Base-by-base conservation (phyloP, 2,797 vertebrate genomes). In the Momotus momota region DNA sequence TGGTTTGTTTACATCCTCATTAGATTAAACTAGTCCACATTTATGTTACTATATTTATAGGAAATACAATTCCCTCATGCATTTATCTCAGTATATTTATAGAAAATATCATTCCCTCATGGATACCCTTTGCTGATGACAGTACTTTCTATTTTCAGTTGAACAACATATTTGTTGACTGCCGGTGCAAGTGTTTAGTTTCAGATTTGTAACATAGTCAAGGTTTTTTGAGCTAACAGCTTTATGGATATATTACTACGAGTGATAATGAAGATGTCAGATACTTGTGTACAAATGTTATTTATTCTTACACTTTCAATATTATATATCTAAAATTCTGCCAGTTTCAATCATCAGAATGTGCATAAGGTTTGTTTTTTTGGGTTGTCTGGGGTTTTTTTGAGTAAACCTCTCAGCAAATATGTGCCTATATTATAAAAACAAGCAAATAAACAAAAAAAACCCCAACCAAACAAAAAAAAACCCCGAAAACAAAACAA, bases 91-190 rank as follows among this genome's bases (percentile, higher is more conserved):
- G 46, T 82, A 29, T 96, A 97, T 97, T 97, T 89, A 95, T 94
- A 94, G 92, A 22, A 64, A 93, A 58, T 57, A 80, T 72, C 69
- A 86, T 93, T 91, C 86, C 66, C 75, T 87, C 45, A 9, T 52
- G 78, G 81, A 92, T 92, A 87, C 14, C 15, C 46, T 88, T 78
- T 88, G 61, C 75, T 83, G 75, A 54, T 93, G 85, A 89, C 35
- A 62, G 62, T 64, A 60, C 70, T 71, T 93, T 94, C 95, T 97
- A 96, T 96, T 94, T 96, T 95, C 96, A 97, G 90, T n/a, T 92
- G 60, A 88, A 87, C 54, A 17, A 64, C 75, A 81, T 91, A 94
- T 94, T 93, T 89, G 86, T 73, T 41, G 60, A 66, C 45, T 1
- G 2, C 74, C 35, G 45, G 35, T 72, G 12, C 85, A 52, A 80